Evolutionary conservation across 35 echinoderm and acorn worm species (phyloP).

Genomic region (Stichopus chloronotus): DNA sequence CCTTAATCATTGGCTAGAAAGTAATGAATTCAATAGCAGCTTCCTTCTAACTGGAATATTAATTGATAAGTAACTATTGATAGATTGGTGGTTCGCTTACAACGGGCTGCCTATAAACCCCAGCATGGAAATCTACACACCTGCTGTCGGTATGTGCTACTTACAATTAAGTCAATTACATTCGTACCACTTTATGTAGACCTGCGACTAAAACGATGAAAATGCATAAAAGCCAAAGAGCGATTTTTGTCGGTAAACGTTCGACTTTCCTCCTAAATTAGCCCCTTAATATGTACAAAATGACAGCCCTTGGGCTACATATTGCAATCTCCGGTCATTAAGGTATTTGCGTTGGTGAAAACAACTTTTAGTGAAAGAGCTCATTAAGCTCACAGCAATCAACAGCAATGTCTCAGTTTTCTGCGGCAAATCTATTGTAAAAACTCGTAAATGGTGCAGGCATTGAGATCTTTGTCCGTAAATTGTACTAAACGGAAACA

Average conservation of each 20-base stretch:
- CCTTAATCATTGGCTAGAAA: too few relatives aligned
- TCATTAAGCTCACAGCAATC: background rate
- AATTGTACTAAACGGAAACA: too few relatives aligned
- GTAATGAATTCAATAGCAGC: too few relatives aligned
- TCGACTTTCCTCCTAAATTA: background rate
- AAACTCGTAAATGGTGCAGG: too few relatives aligned
- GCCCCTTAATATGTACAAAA: background rate
- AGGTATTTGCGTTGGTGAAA: background rate
- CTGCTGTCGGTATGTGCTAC: background rate
- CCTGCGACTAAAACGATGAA: background rate
- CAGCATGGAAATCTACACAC: background rate
- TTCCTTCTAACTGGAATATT: too few relatives aligned
- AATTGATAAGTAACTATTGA: too few relatives aligned
- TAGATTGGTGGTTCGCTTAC: too few relatives aligned
- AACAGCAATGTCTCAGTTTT: background rate
- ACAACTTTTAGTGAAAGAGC: background rate
- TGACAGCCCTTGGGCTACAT: background rate
- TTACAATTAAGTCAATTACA: too few relatives aligned
- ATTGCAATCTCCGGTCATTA: background rate
- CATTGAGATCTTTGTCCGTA: too few relatives aligned
- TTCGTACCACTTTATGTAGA: background rate
- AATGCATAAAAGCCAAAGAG: background rate
- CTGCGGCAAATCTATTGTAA: too few relatives aligned
- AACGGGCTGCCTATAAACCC: background rate
- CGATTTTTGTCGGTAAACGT: background rate